Base-by-base conservation (phyloP, 2,797 vertebrate species). In the Dryobates pubescens region DNA sequence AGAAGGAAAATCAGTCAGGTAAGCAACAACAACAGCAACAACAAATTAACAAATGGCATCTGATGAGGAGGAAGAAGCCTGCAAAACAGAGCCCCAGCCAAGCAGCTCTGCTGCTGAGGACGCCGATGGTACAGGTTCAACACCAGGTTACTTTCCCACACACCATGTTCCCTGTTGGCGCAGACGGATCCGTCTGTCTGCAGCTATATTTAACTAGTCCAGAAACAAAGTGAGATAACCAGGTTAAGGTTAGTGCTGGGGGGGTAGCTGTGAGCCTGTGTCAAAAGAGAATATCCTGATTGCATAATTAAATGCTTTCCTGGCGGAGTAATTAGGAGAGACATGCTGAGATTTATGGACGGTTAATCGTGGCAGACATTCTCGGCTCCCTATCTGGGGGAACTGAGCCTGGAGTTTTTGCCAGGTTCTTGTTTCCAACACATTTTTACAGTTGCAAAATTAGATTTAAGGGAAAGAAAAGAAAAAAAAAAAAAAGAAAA, bases 111-210 rank as follows among this genome's bases (percentile, higher is more conserved):
- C 27, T 49, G 64, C 67, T 4, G 67, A 71, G 68, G 81, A 47
- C 4, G 78, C 57, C 69, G 6, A 62, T 36, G 84, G 59, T 4
- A 15, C 91, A 87, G 95, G 88, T 92, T 93, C 95, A 88, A 47
- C 88, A 83, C 71, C 92, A 90, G 96, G 92, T 95, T 95, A 92
- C 62, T 86, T 94, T 95, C 95, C 95, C 96, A 95, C 96, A 95
- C 92, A 90, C 54, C 56, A 10, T 2, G 45, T 45, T 79, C 88
- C 47, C 73, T 74, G 89, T 82, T 91, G 78, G 90, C 64, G 6
- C 95, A 96, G 94, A 75, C 89, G 2, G 93, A 63, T 69, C 86
- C 4, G 68, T 76, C 90, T 94, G 93, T 89, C 94, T 91, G 86
- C 68, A 17, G 84, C 92, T 96, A 41, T 92, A 94, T 96, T 95